Evolutionary conservation across 23 tunicate species (phyloP), one percentile per base, ranked within the genome.

Genomic region (Pegea sp.): DNA sequence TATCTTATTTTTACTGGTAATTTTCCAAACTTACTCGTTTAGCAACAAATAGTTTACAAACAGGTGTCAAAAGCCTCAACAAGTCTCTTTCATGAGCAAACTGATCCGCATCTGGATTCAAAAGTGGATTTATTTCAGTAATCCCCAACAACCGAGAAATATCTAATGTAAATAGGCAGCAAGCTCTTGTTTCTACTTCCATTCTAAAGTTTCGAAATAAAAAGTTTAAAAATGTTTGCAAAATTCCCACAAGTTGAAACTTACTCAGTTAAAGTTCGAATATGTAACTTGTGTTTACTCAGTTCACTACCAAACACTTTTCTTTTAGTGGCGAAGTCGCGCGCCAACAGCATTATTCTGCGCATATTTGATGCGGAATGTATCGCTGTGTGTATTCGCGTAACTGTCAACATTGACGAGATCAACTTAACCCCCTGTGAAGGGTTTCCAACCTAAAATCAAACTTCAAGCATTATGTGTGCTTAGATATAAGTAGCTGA

Each of bases 211-310:
- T n/a, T n/a, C n/a, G n/a, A n/a, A n/a, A n/a, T n/a, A n/a, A n/a
- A n/a, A n/a, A n/a, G n/a, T n/a, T n/a, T n/a, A n/a, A n/a, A n/a
- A n/a, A n/a, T n/a, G n/a, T n/a, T n/a, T n/a, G n/a, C n/a, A n/a
- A n/a, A n/a, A n/a, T n/a, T n/a, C n/a, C n/a, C n/a, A n/a, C n/a
- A n/a, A n/a, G n/a, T n/a, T n/a, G 22, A 26, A 18, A 42, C 30
- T 26, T 43, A 72, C 93, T 76, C 65, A 24, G 96, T 88, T 34
- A 87, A 52, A 13, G 96, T 87, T 64, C 69, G 88, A 49, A 87
- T 49, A 54, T 87, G 96, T 5, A 76, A 62, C 8, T 74, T 56
- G 26, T 75, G 68, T 28, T 76, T 69, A 4, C 26, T 24, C 4
- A 87, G 60, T 28, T 38, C 64, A 5, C 66, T 33, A 18, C 74